Evolutionary conservation across 2,888 invertebrate species (phyloP), one percentile per base, ranked within the genome.

Genomic region (Trypoxylon attenuatum): DNA sequence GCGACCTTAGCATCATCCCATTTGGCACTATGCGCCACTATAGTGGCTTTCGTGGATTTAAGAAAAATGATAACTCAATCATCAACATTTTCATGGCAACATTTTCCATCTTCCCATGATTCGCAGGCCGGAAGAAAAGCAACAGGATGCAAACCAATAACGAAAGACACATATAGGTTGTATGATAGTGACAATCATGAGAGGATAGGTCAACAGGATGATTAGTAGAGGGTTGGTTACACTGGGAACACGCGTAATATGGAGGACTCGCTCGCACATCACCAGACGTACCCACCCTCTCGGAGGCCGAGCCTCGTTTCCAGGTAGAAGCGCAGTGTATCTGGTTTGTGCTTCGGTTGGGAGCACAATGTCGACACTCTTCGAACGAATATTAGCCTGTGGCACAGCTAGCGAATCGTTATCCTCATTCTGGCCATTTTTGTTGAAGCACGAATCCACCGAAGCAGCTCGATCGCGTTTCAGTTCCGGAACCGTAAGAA

Each of bases 381-480:
- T 91, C 27, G 95, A 95, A 46, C 96, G 89, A 25, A 93, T 90
- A 45, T 90, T 90, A 61, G 91, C 90, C 50, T 92, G 92, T 3
- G 94, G 94, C 59, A 94, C 94, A 58, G 92, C 91, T 69, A 93
- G 88, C 53, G 91, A 91, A 78, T 92, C 91, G 74, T 90, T 89
- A 82, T 94, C 92, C 79, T 92, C 92, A 16, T 93, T 92, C 85
- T 93, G 91, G 55, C 91, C 91, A 50, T 81, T 84, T 46, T 94
- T 92, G 59, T 94, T 92, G 86, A 95, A 96, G 83, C 94, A 94
- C 15, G 95, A 95, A 84, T 96, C 96, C 1, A 96, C 95, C 0
- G 95, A 95, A 25, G 95, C 95, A 15, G 96, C 96, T 15, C 96
- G 91, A 83, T 95, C 95, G 21, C 95, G 90, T 84, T 93, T 94